Evolutionary conservation across 2,888 invertebrate species (phyloP).

Genomic region (Diplazon laetatorius): DNA sequence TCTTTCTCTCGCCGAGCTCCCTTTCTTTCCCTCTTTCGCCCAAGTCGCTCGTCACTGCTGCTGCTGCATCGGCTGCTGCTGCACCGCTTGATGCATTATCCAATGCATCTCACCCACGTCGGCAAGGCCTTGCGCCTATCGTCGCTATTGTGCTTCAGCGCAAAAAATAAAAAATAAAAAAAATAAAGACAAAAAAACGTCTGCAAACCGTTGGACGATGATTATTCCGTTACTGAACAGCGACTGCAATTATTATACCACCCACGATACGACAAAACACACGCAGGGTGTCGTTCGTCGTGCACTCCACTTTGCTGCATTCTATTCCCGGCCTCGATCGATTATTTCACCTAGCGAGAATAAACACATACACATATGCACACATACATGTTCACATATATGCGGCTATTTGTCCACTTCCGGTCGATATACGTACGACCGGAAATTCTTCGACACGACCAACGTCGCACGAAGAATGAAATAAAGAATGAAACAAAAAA

Average conservation of each 20-base stretch:
- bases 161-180: too few species aligned
- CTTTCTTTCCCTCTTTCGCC: conserved; percentile 28
- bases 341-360: conserved; percentile 28
- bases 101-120: background rate
- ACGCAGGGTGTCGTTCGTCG: too few species aligned
- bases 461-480: too few species aligned
- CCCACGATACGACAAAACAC: background rate
- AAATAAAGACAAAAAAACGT: too few species aligned
- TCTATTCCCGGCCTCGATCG: conserved; percentile 59
- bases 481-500: too few species aligned
- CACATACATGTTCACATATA: too few species aligned
- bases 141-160: conserved; percentile 62
- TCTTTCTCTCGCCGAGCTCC: conserved; percentile 36
- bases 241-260: conserved; percentile 4
- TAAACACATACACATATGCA: too few species aligned
- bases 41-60: too few species aligned
- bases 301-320: conserved; percentile 31
- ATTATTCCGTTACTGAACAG: background rate
- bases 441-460: background rate
- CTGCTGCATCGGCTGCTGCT: background rate
- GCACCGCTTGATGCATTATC: background rate
- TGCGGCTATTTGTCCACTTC: conserved; percentile 1
- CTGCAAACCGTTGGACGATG: too few species aligned
- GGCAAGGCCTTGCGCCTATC: conserved; percentile 64
- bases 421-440: background rate